Percentiles rank a stretch among this genome's conserved stretches.
phyloP scores from a whole-genome alignment of 2,113 vertebrate genomes.

The Todiramphus chloris region DNA sequence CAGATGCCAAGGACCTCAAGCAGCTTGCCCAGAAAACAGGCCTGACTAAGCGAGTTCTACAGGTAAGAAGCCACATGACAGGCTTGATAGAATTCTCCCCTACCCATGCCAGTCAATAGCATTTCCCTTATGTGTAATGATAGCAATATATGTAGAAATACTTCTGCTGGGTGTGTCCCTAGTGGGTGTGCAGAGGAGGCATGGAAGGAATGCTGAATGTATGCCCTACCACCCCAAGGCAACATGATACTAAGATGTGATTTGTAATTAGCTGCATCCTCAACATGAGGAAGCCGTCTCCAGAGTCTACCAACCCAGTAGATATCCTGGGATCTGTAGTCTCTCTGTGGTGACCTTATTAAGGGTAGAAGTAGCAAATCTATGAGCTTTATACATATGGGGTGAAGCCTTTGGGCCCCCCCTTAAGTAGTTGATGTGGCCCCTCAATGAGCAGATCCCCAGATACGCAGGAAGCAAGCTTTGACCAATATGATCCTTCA shows the following conservation, averaged over 20 bases:
- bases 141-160: neutral
- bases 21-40: slow-evolving; percentile 99
- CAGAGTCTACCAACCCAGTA: neutral
- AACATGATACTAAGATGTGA: neutral
- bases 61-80: slow-evolving; percentile 85
- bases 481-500: neutral
- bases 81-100: slow-evolving; percentile 24
- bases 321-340: neutral
- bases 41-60: slow-evolving; percentile 98
- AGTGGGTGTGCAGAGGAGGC: neutral
- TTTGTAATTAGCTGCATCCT: neutral
- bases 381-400: neutral
- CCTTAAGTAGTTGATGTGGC: neutral
- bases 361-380: neutral
- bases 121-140: slow-evolving; percentile 19
- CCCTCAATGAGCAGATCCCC: neutral
- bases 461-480: neutral
- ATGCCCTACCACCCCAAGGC: neutral
- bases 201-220: neutral
- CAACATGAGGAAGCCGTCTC: neutral
- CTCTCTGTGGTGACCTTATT: neutral
- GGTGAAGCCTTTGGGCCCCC: neutral
- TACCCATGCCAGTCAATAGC: slow-evolving; percentile 18
- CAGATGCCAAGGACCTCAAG: slow-evolving; percentile 99
- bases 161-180: slow-evolving; percentile 23